Evolutionary conservation across 2,888 invertebrate genomes (phyloP).

Genomic region (Drosophila anomelani): DNA sequence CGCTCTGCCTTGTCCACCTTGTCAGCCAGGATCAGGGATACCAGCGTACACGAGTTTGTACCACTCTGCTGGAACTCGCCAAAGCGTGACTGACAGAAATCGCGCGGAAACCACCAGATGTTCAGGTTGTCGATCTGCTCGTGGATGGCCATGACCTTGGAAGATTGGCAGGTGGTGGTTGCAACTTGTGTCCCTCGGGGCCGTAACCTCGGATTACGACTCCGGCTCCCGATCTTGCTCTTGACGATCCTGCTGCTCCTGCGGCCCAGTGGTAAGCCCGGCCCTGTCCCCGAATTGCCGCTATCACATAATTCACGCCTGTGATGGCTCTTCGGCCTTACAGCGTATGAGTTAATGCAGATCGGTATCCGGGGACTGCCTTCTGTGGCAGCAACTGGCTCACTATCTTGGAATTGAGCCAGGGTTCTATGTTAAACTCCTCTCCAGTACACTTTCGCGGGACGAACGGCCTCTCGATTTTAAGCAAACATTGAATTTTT

Average conservation of each 20-base stretch:
- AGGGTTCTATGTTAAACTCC: constrained; percentile 10
- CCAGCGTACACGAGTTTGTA: constrained; percentile 88
- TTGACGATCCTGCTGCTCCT: constrained; percentile 18
- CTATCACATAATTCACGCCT: constrained; percentile 68
- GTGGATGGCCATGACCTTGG: constrained; percentile 71
- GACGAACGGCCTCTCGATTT: constrained; percentile 28
- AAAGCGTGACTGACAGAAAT: constrained; percentile 87
- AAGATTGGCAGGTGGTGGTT: neutral
- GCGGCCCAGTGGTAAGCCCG: constrained; percentile 38
- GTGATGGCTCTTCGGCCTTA: constrained; percentile 18
- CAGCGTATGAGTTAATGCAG: constrained; percentile 3
- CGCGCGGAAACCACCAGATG: constrained; percentile 86
- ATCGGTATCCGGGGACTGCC: constrained; percentile 4
- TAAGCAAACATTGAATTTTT: constrained; percentile 73
- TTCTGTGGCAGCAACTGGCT: neutral
- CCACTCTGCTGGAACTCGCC: constrained; percentile 85
- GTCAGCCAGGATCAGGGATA: constrained; percentile 86
- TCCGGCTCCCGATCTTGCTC: constrained; percentile 11
- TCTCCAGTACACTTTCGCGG: constrained; percentile 39
- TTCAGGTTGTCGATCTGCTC: constrained; percentile 80
- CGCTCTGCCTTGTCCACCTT: constrained; percentile 81
- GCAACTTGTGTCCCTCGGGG: neutral
- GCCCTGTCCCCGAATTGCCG: constrained; percentile 49
- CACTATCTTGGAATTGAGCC: constrained; percentile 1
- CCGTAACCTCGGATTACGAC: constrained; percentile 4